These are phyloP conservation scores for Nyctibius bracteatus DNA, from an alignment of 2,113 vertebrate species.

Conservation along the genomic window DNA sequence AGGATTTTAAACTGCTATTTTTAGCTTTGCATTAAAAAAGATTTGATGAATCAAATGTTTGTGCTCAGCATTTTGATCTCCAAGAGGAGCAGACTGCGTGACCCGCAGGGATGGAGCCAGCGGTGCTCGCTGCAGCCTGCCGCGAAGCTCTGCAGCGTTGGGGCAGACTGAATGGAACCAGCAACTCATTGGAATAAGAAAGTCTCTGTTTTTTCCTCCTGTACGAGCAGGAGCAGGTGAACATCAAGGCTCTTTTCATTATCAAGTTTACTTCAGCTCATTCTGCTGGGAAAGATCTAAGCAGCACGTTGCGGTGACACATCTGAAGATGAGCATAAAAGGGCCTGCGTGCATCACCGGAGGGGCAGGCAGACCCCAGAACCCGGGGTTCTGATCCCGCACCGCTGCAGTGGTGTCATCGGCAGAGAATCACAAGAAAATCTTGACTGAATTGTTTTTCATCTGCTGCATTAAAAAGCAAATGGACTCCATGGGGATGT, in stretches of 20 bases:
- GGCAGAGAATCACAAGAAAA: not conserved
- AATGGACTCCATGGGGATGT: not conserved
- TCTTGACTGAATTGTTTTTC: not conserved
- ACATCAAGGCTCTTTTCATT: not conserved
- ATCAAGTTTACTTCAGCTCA: not conserved
- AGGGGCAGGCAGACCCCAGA: not conserved
- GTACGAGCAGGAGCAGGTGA: not conserved
- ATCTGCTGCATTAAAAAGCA: not conserved
- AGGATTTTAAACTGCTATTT: not conserved
- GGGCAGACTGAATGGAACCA: accelerated
- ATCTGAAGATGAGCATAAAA: not conserved
- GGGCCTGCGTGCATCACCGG: not conserved
- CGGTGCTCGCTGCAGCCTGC: not conserved
- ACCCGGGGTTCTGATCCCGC: not conserved
- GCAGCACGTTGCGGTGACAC: accelerated
- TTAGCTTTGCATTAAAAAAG: not conserved
- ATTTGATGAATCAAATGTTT: not conserved
- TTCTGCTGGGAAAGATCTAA: not conserved
- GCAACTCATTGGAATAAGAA: accelerated
- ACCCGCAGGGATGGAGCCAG: not conserved
- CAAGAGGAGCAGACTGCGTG: not conserved
- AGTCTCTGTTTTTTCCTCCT: not conserved
- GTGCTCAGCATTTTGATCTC: not conserved
- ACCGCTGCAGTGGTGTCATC: accelerated
- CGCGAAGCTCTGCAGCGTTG: accelerated